Percentiles rank a stretch among this genome's conserved stretches.
These are phyloP conservation scores for Echeneis naucrates DNA, from an alignment of 2,797 vertebrate genomes.

Conservation along the genomic window DNA sequence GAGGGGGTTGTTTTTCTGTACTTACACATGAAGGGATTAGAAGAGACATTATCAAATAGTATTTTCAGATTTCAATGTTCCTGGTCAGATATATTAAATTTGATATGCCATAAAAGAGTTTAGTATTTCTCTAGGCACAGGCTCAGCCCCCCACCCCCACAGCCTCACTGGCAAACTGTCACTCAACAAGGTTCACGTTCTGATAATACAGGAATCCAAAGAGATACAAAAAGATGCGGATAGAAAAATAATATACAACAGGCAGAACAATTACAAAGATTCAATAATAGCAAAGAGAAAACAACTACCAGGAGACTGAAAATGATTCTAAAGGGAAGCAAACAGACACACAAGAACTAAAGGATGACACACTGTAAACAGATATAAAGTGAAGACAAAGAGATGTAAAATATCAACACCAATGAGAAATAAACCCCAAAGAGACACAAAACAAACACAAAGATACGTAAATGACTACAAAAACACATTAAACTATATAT, in stretches of 20 bases:
- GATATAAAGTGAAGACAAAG: no score
- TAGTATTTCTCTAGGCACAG: neutral
- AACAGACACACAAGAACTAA: neutral
- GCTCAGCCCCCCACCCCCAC: neutral
- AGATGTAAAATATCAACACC: neutral
- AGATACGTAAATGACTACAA: no score
- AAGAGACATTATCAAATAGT: neutral
- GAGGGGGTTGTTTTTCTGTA: neutral
- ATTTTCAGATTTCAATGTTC: neutral
- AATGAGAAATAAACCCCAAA: neutral
- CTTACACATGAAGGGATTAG: neutral
- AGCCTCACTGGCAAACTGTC: neutral
- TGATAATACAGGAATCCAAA: neutral
- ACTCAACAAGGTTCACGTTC: no score
- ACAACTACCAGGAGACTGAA: neutral
- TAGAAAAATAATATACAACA: neutral
- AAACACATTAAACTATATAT: neutral
- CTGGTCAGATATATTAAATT: neutral
- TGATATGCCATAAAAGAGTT: neutral
- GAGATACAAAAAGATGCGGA: neutral
- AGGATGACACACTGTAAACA: neutral
- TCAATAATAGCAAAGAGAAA: neutral
- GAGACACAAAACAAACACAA: neutral
- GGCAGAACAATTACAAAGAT: neutral
- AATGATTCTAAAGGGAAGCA: neutral